Conservation (phyloP, 2,888 invertebrate species). For the Camponotus fellah region DNA sequence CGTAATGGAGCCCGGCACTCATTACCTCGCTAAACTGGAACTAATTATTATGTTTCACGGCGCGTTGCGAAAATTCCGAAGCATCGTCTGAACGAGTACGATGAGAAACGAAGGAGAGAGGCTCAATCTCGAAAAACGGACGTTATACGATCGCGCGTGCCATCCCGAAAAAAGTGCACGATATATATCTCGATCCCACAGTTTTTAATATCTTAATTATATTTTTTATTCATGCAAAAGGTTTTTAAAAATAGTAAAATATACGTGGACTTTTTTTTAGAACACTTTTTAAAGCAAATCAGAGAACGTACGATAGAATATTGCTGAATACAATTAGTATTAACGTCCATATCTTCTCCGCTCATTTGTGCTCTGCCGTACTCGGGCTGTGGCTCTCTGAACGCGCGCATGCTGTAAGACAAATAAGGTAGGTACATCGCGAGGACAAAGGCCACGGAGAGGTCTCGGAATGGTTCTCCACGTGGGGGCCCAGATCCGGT, state of each 20-base stretch:
- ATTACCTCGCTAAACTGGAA: slow-evolving; percentile 79
- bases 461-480: slow-evolving; percentile 62
- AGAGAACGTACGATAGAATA: slow-evolving; percentile 1
- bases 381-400: slow-evolving; percentile 16
- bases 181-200: not conserved
- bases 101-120: not conserved
- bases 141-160: not conserved
- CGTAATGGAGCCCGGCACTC: slow-evolving; percentile 74
- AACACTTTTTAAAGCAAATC: not conserved
- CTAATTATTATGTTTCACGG: slow-evolving; percentile 79
- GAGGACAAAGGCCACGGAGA: slow-evolving; percentile 65
- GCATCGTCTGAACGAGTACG: slow-evolving; percentile 50
- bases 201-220: not conserved
- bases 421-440: slow-evolving; percentile 59
- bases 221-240: not conserved
- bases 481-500: slow-evolving; percentile 70
- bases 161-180: not conserved
- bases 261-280: not conserved
- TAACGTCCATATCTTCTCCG: slow-evolving; percentile 24
- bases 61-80: slow-evolving; percentile 72
- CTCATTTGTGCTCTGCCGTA: slow-evolving; percentile 4
- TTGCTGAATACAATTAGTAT: slow-evolving; percentile 14
- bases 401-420: slow-evolving; percentile 53
- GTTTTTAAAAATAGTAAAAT: not conserved
- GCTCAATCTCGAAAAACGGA: slow-evolving; percentile 6